phyloP scores from a whole-genome alignment of 2,797 vertebrate genomes.

The Xenops minutus region DNA sequence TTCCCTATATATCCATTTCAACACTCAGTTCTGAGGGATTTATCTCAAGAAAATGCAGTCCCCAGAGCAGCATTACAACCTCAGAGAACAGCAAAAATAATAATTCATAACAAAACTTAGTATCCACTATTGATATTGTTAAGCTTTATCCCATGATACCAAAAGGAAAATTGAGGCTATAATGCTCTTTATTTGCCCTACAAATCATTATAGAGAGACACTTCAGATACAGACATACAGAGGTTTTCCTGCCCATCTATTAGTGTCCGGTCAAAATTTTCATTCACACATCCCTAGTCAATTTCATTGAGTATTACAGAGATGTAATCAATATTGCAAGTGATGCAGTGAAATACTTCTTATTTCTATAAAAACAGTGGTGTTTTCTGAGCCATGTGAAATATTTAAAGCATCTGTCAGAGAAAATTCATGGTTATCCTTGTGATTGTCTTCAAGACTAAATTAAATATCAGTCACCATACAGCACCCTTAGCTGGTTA shows the following conservation, averaged over 20 bases:
- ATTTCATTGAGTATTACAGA: not conserved
- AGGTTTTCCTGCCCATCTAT: not conserved
- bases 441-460: not conserved
- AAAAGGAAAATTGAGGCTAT: not conserved
- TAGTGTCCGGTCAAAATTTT: not conserved
- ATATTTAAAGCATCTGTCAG: constrained; percentile 5
- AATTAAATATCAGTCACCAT: not conserved
- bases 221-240: not conserved
- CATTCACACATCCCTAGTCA: not conserved
- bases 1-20: not conserved
- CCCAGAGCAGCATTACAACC: not conserved
- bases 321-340: not conserved
- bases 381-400: not conserved
- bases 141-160: not conserved
- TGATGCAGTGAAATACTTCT: not conserved
- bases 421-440: not conserved
- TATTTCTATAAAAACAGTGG: not conserved
- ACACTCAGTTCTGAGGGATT: not conserved
- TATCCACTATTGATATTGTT: not conserved
- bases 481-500: not conserved
- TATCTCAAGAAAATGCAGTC: not conserved
- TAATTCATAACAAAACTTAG: not conserved
- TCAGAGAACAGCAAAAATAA: not conserved
- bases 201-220: not conserved
- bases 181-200: not conserved